Evolutionary conservation across 2,888 invertebrate genomes (phyloP).

Genomic region (Eudasyphora cyanicolor): DNA sequence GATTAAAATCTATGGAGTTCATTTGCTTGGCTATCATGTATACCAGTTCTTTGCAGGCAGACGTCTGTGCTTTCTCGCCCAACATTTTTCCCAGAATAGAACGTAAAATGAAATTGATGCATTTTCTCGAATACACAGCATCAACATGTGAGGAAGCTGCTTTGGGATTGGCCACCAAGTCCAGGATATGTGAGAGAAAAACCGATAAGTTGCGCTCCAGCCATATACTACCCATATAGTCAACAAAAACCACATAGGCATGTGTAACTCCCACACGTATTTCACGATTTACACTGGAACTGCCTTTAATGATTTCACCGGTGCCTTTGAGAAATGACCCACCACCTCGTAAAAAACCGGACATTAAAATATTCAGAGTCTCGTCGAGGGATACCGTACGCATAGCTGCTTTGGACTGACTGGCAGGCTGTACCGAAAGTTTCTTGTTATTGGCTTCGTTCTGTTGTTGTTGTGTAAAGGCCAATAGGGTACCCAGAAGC

Average conservation of each 20-base stretch:
- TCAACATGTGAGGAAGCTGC: slow-evolving; percentile 98
- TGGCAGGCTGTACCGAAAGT: slow-evolving; percentile 70
- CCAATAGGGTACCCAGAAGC: slow-evolving; percentile 87
- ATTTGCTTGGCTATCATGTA: slow-evolving; percentile 95
- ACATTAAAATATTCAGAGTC: slow-evolving; percentile 93
- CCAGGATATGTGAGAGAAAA: slow-evolving; percentile 93
- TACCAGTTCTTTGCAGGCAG: slow-evolving; percentile 96
- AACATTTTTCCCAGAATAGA: slow-evolving; percentile 96
- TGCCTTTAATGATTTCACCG: slow-evolving; percentile 97
- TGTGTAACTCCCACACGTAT: slow-evolving; percentile 98
- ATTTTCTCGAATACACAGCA: slow-evolving; percentile 98
- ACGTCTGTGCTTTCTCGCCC: slow-evolving; percentile 97
- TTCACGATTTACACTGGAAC: slow-evolving; percentile 95
- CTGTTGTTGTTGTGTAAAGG: slow-evolving; percentile 86
- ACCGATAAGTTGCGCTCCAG: slow-evolving; percentile 93
- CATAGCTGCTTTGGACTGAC: slow-evolving; percentile 72
- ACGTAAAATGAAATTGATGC: slow-evolving; percentile 96
- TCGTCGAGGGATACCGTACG: slow-evolving; percentile 91
- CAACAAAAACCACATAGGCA: slow-evolving; percentile 97
- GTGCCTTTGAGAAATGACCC: slow-evolving; percentile 96
- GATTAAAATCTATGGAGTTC: slow-evolving; percentile 96
- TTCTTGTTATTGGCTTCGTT: slow-evolving; percentile 81
- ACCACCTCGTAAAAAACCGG: slow-evolving; percentile 96
- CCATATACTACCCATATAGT: slow-evolving; percentile 96
- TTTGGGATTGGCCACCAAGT: slow-evolving; percentile 96